phyloP scores from a whole-genome alignment of 1,140 invertebrate species.

The Sycophaga agraensis region DNA sequence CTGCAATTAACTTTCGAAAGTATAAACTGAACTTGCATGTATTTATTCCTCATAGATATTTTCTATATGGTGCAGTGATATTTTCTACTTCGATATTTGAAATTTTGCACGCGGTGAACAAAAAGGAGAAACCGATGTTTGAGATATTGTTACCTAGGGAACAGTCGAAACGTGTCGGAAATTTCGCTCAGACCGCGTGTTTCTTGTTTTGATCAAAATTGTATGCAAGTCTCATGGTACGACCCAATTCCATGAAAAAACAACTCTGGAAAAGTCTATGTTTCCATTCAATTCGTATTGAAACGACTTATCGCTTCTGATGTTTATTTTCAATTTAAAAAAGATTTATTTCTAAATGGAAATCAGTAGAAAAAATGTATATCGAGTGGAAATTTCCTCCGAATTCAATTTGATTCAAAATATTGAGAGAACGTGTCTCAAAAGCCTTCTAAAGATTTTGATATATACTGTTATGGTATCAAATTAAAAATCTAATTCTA shows the following conservation, averaged over 20 bases:
- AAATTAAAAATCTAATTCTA: too few relatives aligned
- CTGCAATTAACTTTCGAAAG: too few relatives aligned
- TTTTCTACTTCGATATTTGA: too few relatives aligned
- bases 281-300: slow-evolving; percentile 3
- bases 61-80: too few relatives aligned
- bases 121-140: too few relatives aligned
- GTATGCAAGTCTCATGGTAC: not conserved
- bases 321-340: slow-evolving; percentile 13
- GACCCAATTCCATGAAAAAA: not conserved
- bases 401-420: slow-evolving; percentile 4
- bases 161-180: too few relatives aligned
- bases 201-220: not conserved
- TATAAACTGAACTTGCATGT: too few relatives aligned
- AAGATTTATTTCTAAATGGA: slow-evolving; percentile 7
- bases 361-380: not conserved
- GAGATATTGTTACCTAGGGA: too few relatives aligned
- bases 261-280: not conserved
- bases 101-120: too few relatives aligned
- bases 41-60: too few relatives aligned
- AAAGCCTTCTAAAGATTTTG: not conserved
- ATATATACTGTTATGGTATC: too few relatives aligned
- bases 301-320: not conserved
- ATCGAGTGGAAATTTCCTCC: not conserved
- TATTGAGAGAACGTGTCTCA: not conserved
- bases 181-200: too few relatives aligned